Percentiles rank a stretch among this genome's conserved stretches.
Evolutionary conservation across 92 coral and sea anemone genomes (phyloP).

Genomic region (Siderastrea siderea): DNA sequence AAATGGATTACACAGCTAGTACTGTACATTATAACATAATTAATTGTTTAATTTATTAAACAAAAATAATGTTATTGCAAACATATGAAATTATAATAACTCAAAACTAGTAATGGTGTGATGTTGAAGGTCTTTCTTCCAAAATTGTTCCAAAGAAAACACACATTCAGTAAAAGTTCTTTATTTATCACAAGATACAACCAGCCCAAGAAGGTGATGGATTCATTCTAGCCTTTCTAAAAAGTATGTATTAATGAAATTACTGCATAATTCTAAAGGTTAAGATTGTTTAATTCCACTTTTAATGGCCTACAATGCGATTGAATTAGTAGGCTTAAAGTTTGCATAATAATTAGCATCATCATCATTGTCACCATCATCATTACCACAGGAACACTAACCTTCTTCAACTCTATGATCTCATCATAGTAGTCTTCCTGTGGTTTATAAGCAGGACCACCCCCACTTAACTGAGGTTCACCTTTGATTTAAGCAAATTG

Average conservation of each 20-base stretch:
- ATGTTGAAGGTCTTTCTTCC: no score
- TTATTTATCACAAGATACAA: no score
- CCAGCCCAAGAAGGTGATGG: no score
- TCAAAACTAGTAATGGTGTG: not conserved
- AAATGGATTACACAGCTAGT: no score
- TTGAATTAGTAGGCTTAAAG: not conserved
- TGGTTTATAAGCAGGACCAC: constrained; percentile 93
- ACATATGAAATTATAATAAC: not conserved
- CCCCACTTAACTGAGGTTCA: constrained; percentile 69
- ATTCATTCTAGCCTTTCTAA: no score
- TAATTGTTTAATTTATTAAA: not conserved
- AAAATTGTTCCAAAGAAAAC: no score
- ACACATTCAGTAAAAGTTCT: no score
- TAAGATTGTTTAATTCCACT: no score
- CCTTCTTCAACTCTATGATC: constrained; percentile 94
- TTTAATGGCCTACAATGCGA: no score
- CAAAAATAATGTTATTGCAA: not conserved
- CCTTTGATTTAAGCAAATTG: constrained; percentile 30
- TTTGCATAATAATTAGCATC: not conserved
- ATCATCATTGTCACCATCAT: not conserved
- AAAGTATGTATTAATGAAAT: no score
- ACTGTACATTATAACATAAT: no score
- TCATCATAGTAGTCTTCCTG: constrained; percentile 98
- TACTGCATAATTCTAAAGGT: no score
- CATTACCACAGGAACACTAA: constrained; percentile 6